A percentile compares a stretch with the other conserved stretches of the same genome.
Evolutionary conservation across 2,113 vertebrate genomes (phyloP).

Genomic region (Apeltes quadracus): DNA sequence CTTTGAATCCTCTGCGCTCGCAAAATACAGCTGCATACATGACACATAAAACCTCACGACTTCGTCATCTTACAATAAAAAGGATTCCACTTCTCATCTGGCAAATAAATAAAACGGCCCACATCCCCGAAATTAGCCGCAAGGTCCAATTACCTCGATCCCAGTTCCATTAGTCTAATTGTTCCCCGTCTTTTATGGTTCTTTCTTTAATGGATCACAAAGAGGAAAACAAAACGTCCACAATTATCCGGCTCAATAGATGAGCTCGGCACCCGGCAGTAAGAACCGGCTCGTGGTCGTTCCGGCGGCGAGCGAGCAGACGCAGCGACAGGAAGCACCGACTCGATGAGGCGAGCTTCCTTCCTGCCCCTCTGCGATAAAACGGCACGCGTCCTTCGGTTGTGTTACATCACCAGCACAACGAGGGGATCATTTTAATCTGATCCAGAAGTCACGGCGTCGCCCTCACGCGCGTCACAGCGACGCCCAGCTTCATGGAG

Average conservation of each 20-base stretch:
- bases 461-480: too few species aligned
- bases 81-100: conserved; percentile 14
- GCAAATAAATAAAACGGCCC: conserved; percentile 6
- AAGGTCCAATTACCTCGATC: not conserved
- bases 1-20: not conserved
- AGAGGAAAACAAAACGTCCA: conserved; percentile 44
- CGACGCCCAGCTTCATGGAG: too few species aligned
- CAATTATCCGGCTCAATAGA: conserved; percentile 51
- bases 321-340: too few species aligned
- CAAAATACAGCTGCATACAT: not conserved
- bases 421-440: too few species aligned
- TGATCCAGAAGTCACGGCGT: too few species aligned
- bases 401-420: too few species aligned
- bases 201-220: conserved; percentile 32
- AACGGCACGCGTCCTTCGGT: too few species aligned
- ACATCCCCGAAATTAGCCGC: not conserved
- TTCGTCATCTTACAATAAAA: conserved; percentile 7
- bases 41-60: not conserved
- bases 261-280: conserved; percentile 49
- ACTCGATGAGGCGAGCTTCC: too few species aligned
- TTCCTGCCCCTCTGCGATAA: too few species aligned
- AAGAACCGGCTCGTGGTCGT: conserved; percentile 57
- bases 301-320: too few species aligned
- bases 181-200: conserved; percentile 7
- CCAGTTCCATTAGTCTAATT: conserved; percentile 31